phyloP scores from a whole-genome alignment of 2,113 vertebrate genomes.

The Nesoenas mayeri region DNA sequence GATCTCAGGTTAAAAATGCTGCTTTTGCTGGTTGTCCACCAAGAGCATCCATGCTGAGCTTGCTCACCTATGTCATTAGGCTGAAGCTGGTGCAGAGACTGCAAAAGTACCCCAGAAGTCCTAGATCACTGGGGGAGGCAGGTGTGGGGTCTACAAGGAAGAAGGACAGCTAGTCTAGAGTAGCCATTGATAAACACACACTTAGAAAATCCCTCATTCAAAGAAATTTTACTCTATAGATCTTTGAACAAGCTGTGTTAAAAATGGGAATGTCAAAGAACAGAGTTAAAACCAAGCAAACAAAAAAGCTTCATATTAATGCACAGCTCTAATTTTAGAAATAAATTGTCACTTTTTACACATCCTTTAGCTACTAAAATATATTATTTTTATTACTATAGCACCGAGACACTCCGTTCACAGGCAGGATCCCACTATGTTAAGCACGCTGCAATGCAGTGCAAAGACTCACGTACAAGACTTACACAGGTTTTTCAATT shows the following conservation, averaged over 20 bases:
- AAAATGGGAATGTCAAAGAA: background rate
- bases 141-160: background rate
- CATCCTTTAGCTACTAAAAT: background rate
- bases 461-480: background rate
- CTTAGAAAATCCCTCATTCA: background rate
- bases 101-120: background rate
- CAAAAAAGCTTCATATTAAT: background rate
- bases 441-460: background rate
- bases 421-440: background rate
- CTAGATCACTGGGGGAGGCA: background rate
- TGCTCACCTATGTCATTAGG: background rate
- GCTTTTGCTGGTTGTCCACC: background rate
- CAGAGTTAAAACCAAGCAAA: background rate
- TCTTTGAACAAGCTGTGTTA: background rate
- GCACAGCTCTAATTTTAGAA: background rate
- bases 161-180: background rate
- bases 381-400: background rate
- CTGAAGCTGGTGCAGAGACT: background rate
- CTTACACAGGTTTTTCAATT: background rate
- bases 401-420: background rate
- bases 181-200: background rate
- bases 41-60: background rate
- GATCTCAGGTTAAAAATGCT: background rate
- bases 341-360: background rate
- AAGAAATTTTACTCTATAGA: background rate